Conservation (phyloP, 2,888 invertebrate genomes). For the Strigamia crassipes region DNA sequence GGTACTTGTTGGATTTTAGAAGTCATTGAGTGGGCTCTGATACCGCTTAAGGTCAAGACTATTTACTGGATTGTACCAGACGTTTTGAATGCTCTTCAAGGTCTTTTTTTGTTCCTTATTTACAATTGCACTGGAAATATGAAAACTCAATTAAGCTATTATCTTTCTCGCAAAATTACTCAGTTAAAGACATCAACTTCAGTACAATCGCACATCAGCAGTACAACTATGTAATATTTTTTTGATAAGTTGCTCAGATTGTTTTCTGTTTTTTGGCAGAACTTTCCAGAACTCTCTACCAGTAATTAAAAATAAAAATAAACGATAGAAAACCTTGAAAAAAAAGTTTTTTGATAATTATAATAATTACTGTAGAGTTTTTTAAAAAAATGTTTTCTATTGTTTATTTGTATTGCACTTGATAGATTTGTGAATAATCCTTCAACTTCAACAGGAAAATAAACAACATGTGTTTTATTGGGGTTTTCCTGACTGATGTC, state of each 20-base stretch:
- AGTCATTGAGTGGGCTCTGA: slow-evolving; percentile 1
- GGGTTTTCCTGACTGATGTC: too few relatives aligned
- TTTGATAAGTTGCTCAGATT: not conserved
- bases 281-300: too few relatives aligned
- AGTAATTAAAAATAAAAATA: too few relatives aligned
- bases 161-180: not conserved
- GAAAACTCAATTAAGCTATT: not conserved
- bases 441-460: not conserved
- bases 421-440: too few relatives aligned
- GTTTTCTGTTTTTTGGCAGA: too few relatives aligned
- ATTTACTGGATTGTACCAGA: not conserved
- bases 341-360: too few relatives aligned
- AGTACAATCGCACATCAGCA: not conserved
- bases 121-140: not conserved
- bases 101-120: not conserved
- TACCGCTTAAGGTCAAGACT: not conserved
- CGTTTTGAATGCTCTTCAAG: not conserved
- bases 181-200: not conserved
- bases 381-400: too few relatives aligned
- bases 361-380: too few relatives aligned
- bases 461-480: not conserved
- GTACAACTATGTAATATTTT: not conserved
- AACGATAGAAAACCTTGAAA: too few relatives aligned
- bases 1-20: not conserved
- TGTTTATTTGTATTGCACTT: too few relatives aligned